Conservation (phyloP, 2,113 vertebrate species). For the Chitala chitala region DNA sequence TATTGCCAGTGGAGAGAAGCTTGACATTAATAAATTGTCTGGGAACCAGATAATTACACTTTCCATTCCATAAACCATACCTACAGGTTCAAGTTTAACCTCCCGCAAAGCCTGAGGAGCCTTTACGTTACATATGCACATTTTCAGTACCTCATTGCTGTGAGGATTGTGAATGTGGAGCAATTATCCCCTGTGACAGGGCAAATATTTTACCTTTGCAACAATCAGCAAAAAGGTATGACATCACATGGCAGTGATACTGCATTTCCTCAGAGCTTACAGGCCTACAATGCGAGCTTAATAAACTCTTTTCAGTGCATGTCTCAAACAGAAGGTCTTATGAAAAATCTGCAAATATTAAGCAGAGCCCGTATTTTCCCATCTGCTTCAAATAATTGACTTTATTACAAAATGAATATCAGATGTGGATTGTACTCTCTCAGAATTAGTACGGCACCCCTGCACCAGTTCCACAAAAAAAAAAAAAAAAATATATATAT, state of each 20-base stretch:
- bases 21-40: not conserved
- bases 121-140: not conserved
- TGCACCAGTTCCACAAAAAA: conserved; percentile 5
- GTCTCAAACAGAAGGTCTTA: conserved; percentile 24
- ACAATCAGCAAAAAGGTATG: not conserved
- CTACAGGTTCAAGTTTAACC: not conserved
- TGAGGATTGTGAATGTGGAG: not conserved
- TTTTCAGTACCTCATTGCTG: not conserved
- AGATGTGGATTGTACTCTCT: conserved; percentile 22
- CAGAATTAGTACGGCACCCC: not conserved
- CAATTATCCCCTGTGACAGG: conserved; percentile 15
- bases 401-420: conserved; percentile 18
- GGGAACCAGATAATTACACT: not conserved
- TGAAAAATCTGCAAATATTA: conserved; percentile 25
- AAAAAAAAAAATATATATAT: too few relatives aligned
- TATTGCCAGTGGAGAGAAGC: not conserved
- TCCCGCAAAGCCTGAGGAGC: not conserved
- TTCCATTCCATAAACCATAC: not conserved
- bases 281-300: conserved; percentile 7
- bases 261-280: conserved; percentile 1
- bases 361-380: not conserved
- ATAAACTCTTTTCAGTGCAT: conserved; percentile 16
- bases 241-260: not conserved
- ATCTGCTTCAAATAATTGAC: conserved; percentile 22
- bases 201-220: conserved; percentile 12